phyloP scores from a whole-genome alignment of 2,113 vertebrate genomes.

The Zingel zingel region DNA sequence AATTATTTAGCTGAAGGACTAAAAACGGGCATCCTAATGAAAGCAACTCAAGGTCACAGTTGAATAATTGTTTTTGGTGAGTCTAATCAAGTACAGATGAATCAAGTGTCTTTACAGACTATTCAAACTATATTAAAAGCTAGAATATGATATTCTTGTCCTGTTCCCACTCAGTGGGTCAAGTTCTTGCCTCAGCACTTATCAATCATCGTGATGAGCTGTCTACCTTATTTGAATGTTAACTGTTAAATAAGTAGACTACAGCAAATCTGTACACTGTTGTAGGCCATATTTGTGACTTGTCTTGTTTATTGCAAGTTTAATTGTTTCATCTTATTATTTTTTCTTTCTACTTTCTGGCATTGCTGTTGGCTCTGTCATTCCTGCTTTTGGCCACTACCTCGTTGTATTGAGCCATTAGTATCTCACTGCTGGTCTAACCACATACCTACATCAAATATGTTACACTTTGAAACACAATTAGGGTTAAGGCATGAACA shows the following conservation, averaged over 20 bases:
- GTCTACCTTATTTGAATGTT: neutral
- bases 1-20: neutral
- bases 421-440: neutral
- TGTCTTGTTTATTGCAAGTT: neutral
- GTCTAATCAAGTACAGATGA: neutral
- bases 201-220: neutral
- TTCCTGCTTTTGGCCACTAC: neutral
- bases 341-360: neutral
- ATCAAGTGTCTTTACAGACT: neutral
- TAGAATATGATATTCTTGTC: neutral
- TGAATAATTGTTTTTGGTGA: neutral
- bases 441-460: neutral
- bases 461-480: neutral
- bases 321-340: neutral
- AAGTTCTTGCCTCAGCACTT: neutral
- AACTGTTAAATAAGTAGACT: neutral
- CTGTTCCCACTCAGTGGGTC: neutral
- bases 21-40: neutral
- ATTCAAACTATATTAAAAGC: neutral
- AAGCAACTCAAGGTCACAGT: neutral
- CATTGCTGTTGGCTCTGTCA: neutral
- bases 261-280: neutral
- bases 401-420: neutral
- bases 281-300: neutral
- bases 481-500: neutral